These are phyloP conservation scores for Iphiclides podalirius DNA, from an alignment of 2,888 invertebrate genomes.

Conservation along the genomic window DNA sequence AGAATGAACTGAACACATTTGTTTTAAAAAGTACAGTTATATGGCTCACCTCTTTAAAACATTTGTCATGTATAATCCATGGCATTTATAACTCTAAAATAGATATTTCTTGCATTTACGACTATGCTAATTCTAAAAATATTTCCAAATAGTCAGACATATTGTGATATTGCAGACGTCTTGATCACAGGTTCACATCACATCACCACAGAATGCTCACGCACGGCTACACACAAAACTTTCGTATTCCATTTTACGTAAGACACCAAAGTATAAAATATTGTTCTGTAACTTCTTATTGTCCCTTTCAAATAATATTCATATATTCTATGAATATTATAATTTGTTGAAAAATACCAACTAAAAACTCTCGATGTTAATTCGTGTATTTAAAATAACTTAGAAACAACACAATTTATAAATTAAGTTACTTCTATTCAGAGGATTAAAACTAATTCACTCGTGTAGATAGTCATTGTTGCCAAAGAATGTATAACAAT, in stretches of 20 bases:
- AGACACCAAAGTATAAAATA: slow-evolving; percentile 44
- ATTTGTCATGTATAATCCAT: slow-evolving; percentile 67
- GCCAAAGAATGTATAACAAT: no score
- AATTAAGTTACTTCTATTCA: no score
- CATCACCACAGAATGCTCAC: slow-evolving; percentile 30
- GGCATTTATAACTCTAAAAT: slow-evolving; percentile 50
- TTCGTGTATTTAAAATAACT: no score
- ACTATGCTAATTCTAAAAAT: slow-evolving; percentile 73
- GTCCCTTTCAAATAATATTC: no score
- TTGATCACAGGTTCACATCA: slow-evolving; percentile 48
- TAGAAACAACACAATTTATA: no score
- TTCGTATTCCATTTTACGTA: slow-evolving; percentile 55
- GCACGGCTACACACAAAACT: slow-evolving; percentile 48
- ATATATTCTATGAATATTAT: no score
- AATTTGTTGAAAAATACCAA: no score
- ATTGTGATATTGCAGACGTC: slow-evolving; percentile 70
- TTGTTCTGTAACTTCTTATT: no score
- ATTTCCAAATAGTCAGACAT: slow-evolving; percentile 80
- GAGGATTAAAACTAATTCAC: no score
- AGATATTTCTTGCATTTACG: slow-evolving; percentile 50
- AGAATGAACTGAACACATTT: slow-evolving; percentile 51
- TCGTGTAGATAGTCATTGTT: no score
- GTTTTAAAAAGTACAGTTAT: slow-evolving; percentile 36
- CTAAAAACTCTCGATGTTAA: no score
- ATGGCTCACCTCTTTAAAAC: slow-evolving; percentile 54